Conservation (phyloP, 2,888 invertebrate genomes). For the Atethmia centrago region DNA sequence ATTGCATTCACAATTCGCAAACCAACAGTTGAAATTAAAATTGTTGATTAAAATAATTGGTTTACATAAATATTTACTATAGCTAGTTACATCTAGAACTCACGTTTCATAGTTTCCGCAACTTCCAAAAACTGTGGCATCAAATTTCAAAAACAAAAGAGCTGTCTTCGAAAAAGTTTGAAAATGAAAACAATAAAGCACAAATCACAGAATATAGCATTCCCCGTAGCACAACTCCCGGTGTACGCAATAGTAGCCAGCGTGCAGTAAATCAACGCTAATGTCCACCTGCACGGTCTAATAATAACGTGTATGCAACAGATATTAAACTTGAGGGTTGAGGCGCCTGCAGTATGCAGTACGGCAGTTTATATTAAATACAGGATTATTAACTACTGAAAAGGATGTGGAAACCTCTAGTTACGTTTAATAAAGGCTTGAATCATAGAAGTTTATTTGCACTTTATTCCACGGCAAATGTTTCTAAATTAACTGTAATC, state of each 20-base stretch:
- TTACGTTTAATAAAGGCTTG: not conserved
- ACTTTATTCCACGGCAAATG: not conserved
- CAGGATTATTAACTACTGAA: slow-evolving; percentile 37
- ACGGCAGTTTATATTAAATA: slow-evolving; percentile 13
- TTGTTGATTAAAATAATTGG: not conserved
- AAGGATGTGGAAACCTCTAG: slow-evolving; percentile 34
- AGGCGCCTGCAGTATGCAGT: slow-evolving; percentile 15
- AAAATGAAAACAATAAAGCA: slow-evolving; percentile 10
- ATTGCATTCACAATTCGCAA: not conserved
- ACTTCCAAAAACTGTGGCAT: not conserved
- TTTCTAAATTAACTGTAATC: not conserved
- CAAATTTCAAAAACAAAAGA: not conserved
- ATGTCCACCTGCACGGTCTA: slow-evolving; percentile 57
- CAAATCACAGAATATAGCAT: slow-evolving; percentile 4
- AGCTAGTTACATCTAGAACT: not conserved
- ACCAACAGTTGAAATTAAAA: not conserved
- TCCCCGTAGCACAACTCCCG: not conserved
- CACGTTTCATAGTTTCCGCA: not conserved
- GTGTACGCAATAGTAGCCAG: slow-evolving; percentile 1
- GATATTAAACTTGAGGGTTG: slow-evolving; percentile 46
- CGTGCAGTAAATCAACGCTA: slow-evolving; percentile 57
- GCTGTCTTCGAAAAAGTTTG: not conserved
- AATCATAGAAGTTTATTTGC: slow-evolving; percentile 7
- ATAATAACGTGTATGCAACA: slow-evolving; percentile 50
- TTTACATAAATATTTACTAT: not conserved